A percentile compares a stretch with the other conserved stretches of the same genome.
Conservation (phyloP, 2,888 invertebrate genomes). For the Pimpla rufipes region DNA sequence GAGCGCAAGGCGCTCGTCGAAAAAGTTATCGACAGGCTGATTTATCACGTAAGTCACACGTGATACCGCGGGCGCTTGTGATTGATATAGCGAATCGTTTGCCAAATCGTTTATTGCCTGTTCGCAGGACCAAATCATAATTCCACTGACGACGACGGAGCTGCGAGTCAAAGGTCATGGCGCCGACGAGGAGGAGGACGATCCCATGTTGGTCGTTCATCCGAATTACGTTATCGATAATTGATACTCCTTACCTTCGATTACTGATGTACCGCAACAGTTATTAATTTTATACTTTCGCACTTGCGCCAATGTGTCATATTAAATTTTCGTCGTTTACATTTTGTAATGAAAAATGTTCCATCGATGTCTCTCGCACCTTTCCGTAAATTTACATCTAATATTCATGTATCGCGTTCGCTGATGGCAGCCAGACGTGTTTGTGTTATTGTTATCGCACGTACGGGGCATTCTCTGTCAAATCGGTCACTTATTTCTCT, state of each 20-base stretch:
- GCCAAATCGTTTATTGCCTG: background rate
- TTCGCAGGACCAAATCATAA: conserved; percentile 93
- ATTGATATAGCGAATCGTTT: conserved; percentile 20
- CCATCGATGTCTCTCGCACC: background rate
- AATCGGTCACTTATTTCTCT: too few relatives aligned
- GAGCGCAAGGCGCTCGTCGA: conserved; percentile 96
- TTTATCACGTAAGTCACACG: conserved; percentile 90
- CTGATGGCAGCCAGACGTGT: background rate
- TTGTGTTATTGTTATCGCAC: background rate
- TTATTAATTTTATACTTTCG: conserved; percentile 48
- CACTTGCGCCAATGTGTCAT: background rate
- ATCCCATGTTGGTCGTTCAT: conserved; percentile 97
- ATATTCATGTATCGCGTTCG: background rate
- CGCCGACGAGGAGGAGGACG: conserved; percentile 87
- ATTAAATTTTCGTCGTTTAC: conserved; percentile 38
- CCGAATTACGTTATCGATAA: conserved; percentile 96
- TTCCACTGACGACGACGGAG: conserved; percentile 89
- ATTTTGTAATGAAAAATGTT: background rate
- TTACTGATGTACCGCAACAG: background rate
- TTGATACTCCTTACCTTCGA: conserved; percentile 70
- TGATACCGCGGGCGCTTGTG: background rate
- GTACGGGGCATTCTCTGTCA: background rate
- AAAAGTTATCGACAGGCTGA: conserved; percentile 96
- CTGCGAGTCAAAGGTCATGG: conserved; percentile 86
- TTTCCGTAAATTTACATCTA: background rate